Conservation (phyloP, 2,113 vertebrate genomes). For the Cryptoleucopteryx plumbea region DNA sequence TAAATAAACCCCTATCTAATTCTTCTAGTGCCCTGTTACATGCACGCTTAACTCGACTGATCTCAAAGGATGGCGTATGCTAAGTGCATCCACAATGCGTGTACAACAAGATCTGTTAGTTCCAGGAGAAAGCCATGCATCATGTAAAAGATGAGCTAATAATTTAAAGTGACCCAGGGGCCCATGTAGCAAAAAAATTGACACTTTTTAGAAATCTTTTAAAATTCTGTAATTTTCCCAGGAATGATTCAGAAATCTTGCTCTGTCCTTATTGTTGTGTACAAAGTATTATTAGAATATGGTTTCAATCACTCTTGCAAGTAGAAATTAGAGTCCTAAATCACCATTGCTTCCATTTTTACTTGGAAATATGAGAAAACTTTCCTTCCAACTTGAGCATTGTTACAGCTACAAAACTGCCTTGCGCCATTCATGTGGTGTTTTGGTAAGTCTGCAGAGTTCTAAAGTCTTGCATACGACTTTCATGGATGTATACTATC, state of each 20-base stretch:
- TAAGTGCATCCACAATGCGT: not conserved
- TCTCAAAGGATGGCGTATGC: not conserved
- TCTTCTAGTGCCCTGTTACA: not conserved
- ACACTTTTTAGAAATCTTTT: not conserved
- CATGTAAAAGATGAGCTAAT: not conserved
- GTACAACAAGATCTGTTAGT: not conserved
- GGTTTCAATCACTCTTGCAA: not conserved
- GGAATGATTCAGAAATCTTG: not conserved
- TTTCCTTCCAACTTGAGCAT: not conserved
- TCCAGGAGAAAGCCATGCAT: not conserved
- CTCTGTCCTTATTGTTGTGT: not conserved
- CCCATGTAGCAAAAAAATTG: not conserved
- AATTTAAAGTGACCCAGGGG: not conserved
- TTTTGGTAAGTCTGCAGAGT: not conserved
- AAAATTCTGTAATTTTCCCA: not conserved
- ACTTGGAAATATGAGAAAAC: not conserved
- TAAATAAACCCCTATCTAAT: not conserved
- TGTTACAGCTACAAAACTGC: not conserved
- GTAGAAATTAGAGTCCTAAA: not conserved
- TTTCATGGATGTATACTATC: not conserved
- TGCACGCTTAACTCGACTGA: not conserved
- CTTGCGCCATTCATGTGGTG: not conserved
- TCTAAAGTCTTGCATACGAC: not conserved
- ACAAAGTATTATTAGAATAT: not conserved
- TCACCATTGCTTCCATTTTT: not conserved